These are phyloP conservation scores for Tringa solitaria DNA, from an alignment of 2,113 vertebrate genomes.

Conservation along the genomic window DNA sequence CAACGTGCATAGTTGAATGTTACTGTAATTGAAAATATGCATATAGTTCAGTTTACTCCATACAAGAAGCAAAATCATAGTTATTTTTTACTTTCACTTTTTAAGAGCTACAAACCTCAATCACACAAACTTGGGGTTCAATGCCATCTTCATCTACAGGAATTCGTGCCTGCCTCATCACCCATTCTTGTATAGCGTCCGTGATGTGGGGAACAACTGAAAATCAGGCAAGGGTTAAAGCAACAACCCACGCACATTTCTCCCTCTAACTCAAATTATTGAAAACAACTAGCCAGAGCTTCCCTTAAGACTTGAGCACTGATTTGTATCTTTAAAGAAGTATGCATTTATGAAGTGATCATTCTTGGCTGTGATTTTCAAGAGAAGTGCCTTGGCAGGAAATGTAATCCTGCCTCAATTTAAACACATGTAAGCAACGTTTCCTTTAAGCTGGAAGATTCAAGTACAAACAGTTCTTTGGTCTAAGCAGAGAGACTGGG, in stretches of 20 bases:
- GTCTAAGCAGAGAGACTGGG: neutral
- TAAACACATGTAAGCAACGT: neutral
- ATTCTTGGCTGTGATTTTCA: neutral
- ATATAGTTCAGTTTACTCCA: neutral
- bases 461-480: slow-evolving; percentile 12
- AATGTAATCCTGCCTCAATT: neutral
- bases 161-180: slow-evolving; percentile 89
- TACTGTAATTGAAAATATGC: neutral
- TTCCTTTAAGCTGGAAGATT: neutral
- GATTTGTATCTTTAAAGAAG: neutral
- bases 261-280: neutral
- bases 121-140: slow-evolving; percentile 95
- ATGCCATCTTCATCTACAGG: slow-evolving; percentile 90
- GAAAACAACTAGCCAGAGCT: neutral
- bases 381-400: slow-evolving; percentile 6
- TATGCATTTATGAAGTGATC: neutral
- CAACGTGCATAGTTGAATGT: neutral
- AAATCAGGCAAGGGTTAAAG: neutral
- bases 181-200: slow-evolving; percentile 98
- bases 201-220: slow-evolving; percentile 97
- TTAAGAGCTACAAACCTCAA: slow-evolving; percentile 81
- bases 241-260: neutral
- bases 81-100: neutral
- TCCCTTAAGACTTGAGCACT: neutral
- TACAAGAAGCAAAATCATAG: neutral